A percentile compares a stretch with the other conserved stretches of the same genome.
Conservation (phyloP, 2,888 invertebrate species). For the Cheilosia impressa region DNA sequence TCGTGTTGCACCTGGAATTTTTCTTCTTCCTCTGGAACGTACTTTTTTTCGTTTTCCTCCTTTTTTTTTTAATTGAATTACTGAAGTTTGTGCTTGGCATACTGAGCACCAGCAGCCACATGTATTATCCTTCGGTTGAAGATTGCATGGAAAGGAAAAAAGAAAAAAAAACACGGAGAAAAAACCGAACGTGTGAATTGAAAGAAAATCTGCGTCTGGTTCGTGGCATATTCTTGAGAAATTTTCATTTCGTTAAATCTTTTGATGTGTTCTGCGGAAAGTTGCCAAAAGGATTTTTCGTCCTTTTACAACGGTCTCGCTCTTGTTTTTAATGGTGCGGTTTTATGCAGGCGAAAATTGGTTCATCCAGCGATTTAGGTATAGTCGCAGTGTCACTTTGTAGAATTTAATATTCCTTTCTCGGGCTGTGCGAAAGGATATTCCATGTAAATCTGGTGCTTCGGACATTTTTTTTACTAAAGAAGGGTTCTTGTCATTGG, state of each 20-base stretch:
- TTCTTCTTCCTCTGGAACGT: neutral
- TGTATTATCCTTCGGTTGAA: conserved; percentile 39
- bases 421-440: conserved; percentile 10
- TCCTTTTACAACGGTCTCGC: conserved; percentile 16
- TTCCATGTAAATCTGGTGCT: conserved; percentile 1
- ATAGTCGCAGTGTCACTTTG: conserved; percentile 17
- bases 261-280: conserved; percentile 44
- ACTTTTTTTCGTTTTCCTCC: neutral
- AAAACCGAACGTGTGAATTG: conserved; percentile 60
- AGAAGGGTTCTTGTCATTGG: too few species aligned
- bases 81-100: conserved; percentile 67
- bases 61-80: conserved; percentile 70
- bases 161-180: neutral
- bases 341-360: conserved; percentile 39
- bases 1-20: conserved; percentile 65
- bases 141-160: neutral
- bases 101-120: conserved; percentile 46
- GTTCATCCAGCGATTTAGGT: conserved; percentile 23
- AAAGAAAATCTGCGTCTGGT: conserved; percentile 66
- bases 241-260: conserved; percentile 51
- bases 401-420: conserved; percentile 47
- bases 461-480: neutral
- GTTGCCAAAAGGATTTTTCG: conserved; percentile 21
- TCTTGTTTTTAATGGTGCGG: neutral
- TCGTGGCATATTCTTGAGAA: conserved; percentile 48